Evolutionary conservation across 2,888 invertebrate species (phyloP).

Genomic region (Hesperia comma): DNA sequence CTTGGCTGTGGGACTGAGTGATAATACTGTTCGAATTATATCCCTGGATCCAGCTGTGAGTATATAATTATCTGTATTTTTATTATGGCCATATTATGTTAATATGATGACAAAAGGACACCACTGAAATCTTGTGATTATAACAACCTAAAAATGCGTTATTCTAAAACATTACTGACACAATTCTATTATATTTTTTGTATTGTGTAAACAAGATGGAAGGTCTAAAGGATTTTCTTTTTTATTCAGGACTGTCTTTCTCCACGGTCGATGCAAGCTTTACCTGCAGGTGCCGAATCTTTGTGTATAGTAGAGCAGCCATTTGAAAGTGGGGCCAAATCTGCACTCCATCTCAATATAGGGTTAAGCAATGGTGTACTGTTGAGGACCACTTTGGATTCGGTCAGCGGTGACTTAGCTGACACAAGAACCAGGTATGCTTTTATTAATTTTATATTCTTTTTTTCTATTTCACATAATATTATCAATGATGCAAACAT

Average conservation of each 20-base stretch:
- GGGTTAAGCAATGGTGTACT: constrained; percentile 98
- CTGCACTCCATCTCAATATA: constrained; percentile 95
- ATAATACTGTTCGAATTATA: constrained; percentile 98
- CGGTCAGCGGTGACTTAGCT: constrained; percentile 97
- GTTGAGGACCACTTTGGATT: constrained; percentile 96
- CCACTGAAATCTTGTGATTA: constrained; percentile 80
- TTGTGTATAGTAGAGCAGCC: constrained; percentile 96
- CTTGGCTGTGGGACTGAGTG: constrained; percentile 96
- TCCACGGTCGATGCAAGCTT: constrained; percentile 97
- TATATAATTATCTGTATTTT: constrained; percentile 21
- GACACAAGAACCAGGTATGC: constrained; percentile 95
- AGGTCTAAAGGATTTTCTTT: background rate
- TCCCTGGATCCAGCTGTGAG: constrained; percentile 96
- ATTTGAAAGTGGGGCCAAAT: constrained; percentile 87
- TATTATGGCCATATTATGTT: constrained; percentile 6
- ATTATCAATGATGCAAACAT: constrained; percentile 69
- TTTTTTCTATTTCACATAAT: background rate
- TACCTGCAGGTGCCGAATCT: constrained; percentile 98
- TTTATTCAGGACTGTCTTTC: constrained; percentile 92
- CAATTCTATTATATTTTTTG: background rate
- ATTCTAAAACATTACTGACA: constrained; percentile 71
- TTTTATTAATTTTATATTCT: constrained; percentile 1
- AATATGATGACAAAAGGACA: constrained; percentile 82
- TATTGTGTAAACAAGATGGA: background rate
- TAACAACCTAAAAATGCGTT: constrained; percentile 79